A percentile compares a stretch with the other conserved stretches of the same genome.
phyloP scores from a whole-genome alignment of 1,140 invertebrate species.

The Heliconius himera region DNA sequence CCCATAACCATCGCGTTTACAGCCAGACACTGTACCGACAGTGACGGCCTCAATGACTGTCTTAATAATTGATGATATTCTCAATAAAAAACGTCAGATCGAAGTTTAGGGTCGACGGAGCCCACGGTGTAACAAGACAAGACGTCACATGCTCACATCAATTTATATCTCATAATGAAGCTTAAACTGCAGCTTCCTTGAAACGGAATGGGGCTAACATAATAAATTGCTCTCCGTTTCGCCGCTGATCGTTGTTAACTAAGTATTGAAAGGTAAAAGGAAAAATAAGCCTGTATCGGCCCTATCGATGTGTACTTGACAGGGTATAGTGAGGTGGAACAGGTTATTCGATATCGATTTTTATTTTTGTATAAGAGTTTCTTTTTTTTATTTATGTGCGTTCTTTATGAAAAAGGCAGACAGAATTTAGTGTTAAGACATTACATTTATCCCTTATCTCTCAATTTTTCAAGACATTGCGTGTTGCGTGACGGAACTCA shows the following conservation, averaged over 20 bases:
- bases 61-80: neutral
- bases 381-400: too few relatives aligned
- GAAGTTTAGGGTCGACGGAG: slow-evolving; percentile 5
- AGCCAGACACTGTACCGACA: neutral
- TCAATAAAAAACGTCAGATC: slow-evolving; percentile 9
- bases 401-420: too few relatives aligned
- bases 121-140: slow-evolving; percentile 4
- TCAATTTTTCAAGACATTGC: too few relatives aligned
- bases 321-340: slow-evolving; percentile 27
- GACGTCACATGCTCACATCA: slow-evolving; percentile 28
- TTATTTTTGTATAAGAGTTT: neutral
- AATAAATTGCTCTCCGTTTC: slow-evolving; percentile 52
- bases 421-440: too few relatives aligned
- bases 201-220: slow-evolving; percentile 47
- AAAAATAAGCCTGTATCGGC: slow-evolving; percentile 36
- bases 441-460: too few relatives aligned
- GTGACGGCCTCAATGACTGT: neutral
- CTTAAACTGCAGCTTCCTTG: slow-evolving; percentile 48
- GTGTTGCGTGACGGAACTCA: too few relatives aligned
- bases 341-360: slow-evolving; percentile 24
- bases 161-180: slow-evolving; percentile 36
- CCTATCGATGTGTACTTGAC: slow-evolving; percentile 48
- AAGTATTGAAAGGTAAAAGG: slow-evolving; percentile 41
- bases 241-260: slow-evolving; percentile 42
- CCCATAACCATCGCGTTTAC: neutral